A percentile compares a stretch with the other conserved stretches of the same genome.
Evolutionary conservation across 1,140 invertebrate genomes (phyloP).

Genomic region (Bombus ignitus): DNA sequence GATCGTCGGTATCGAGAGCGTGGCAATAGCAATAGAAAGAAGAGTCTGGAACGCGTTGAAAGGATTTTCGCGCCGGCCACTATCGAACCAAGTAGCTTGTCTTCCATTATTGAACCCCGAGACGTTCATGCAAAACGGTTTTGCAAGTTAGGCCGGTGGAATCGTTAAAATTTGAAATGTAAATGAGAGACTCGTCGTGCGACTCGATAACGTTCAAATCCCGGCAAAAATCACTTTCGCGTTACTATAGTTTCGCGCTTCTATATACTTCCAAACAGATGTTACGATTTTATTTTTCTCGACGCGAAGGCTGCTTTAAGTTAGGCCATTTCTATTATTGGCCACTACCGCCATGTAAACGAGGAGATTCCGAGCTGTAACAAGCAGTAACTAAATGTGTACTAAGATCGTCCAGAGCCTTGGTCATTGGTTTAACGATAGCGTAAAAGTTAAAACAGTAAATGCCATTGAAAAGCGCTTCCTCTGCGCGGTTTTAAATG

Average conservation of each 20-base stretch:
- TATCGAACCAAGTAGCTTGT: conserved; percentile 38
- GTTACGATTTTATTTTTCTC: conserved; percentile 58
- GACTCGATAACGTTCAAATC: conserved; percentile 59
- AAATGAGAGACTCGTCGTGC: conserved; percentile 49
- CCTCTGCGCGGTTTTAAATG: not conserved
- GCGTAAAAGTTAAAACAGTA: conserved; percentile 76
- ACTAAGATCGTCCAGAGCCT: not conserved
- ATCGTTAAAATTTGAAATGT: conserved; percentile 66
- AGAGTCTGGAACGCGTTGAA: conserved; percentile 3
- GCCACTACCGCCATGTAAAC: conserved; percentile 53
- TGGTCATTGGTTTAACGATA: conserved; percentile 75
- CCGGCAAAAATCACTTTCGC: conserved; percentile 62
- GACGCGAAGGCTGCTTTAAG: not conserved
- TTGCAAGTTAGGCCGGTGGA: conserved; percentile 58
- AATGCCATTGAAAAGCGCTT: conserved; percentile 66
- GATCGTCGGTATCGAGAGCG: not conserved
- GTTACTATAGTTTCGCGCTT: conserved; percentile 41
- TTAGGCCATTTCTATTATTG: conserved; percentile 30
- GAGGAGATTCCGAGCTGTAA: conserved; percentile 59
- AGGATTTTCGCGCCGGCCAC: conserved; percentile 30
- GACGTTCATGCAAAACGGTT: conserved; percentile 57
- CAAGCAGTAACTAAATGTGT: conserved; percentile 67
- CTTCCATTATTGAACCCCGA: conserved; percentile 58
- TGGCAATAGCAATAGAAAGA: not conserved
- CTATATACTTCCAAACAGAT: conserved; percentile 34